Percentiles rank a stretch among this genome's conserved stretches.
Evolutionary conservation across 2,888 invertebrate genomes (phyloP).

Genomic region (Norana najaformis): DNA sequence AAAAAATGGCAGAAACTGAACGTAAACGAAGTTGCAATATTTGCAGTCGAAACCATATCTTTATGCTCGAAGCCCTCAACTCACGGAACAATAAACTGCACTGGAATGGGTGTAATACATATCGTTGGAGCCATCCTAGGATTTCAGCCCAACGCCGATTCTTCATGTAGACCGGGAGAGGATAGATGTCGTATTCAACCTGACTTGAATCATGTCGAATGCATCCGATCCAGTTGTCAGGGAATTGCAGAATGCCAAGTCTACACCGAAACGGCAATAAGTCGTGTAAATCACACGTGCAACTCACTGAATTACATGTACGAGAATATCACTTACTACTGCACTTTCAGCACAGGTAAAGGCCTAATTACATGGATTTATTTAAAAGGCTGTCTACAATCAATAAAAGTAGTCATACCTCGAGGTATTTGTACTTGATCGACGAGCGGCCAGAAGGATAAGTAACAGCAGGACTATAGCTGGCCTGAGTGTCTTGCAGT

Average conservation of each 20-base stretch:
- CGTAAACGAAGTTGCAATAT: no score
- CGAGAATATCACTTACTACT: not conserved
- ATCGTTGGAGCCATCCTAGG: not conserved
- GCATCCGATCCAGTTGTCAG: constrained; percentile 5
- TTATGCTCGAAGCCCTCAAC: not conserved
- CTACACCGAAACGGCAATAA: not conserved
- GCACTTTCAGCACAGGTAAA: not conserved
- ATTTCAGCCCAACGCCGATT: not conserved
- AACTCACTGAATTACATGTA: not conserved
- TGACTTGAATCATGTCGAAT: not conserved
- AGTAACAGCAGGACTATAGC: no score
- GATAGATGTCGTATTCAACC: not conserved
- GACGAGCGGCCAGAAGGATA: no score
- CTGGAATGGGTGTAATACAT: not conserved
- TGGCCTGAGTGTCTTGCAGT: no score
- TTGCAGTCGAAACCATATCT: not conserved
- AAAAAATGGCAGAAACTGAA: no score
- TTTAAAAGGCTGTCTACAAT: not conserved
- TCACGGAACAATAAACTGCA: not conserved
- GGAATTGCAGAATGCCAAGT: not conserved
- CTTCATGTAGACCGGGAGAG: not conserved
- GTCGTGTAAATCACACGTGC: not conserved
- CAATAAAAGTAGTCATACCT: no score
- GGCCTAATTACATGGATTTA: no score
- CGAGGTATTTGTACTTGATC: no score